Evolutionary conservation across 2,113 vertebrate genomes (phyloP), one percentile per base, ranked within the genome.

Genomic region (Oreochromis niloticus): DNA sequence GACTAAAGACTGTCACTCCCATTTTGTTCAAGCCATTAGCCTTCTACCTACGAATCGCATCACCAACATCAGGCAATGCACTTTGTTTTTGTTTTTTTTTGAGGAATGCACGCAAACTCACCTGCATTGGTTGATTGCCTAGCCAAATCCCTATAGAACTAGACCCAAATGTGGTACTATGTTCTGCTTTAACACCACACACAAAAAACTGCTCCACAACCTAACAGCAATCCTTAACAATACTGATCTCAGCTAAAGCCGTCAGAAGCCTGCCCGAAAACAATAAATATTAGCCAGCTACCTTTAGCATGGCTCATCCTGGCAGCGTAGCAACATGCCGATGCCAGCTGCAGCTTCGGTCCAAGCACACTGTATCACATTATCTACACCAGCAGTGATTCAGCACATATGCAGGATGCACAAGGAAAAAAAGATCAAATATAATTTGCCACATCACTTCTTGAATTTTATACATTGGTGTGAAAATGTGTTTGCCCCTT

Each of bases 21-120:
- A 22, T 24, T 55, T 55, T 22, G 54, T 12, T 55, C 54, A 24
- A 24, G 54, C 22, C 22, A 24, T 56, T 13, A 56, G 22, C 6
- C 22, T 30, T 16, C 13, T 30, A 59, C 56, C 56, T 30, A 30
- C 30, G 56, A 27, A 16, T 30, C 11, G 13, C 13, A 59, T 59
- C 13, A 30, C 13, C 56, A 16, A 14, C 24, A 30, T 59, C 56
- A 14, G 13, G 7, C 19, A 22, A 41, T 68, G 19, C 19, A 68
- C 36, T 68, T 39, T 41, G 19, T 36, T 36, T 36, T 36, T 3
- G 1, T 0, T 0, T 16, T 61, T 61, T 59, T 11, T 63, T 19
- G 3, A 19, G 16, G 61, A 61, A 61, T 3, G 30, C 59, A 39
- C 22, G 61, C 34, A 66, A 66, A n/a, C 17, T 66, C 32, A 39